Conservation (phyloP, 2,888 invertebrate genomes). For the Tuberolachnus salignus region DNA sequence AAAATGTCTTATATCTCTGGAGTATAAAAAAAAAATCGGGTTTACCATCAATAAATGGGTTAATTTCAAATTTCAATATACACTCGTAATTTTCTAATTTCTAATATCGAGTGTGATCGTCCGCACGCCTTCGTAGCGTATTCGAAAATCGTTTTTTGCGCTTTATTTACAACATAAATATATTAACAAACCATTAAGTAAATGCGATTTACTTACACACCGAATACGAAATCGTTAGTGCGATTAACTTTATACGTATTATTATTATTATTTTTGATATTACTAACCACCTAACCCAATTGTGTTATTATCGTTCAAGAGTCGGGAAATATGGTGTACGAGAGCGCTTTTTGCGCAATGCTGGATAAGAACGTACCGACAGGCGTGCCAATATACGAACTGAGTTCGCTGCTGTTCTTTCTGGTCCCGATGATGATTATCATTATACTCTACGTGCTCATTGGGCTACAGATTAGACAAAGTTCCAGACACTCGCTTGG, state of each 20-base stretch:
- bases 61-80: too few species aligned
- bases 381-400: constrained; percentile 75
- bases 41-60: too few species aligned
- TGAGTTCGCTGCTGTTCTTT: constrained; percentile 84
- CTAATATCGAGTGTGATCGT: too few species aligned
- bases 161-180: not conserved
- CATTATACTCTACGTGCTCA: constrained; percentile 77
- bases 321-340: constrained; percentile 66
- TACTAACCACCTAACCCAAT: not conserved
- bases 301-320: constrained; percentile 61
- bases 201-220: not conserved
- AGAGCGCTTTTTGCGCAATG: constrained; percentile 83
- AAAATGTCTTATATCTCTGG: too few species aligned
- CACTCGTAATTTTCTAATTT: too few species aligned
- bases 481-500: constrained; percentile 64
- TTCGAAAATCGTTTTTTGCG: not conserved
- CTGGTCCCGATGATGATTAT: constrained; percentile 75
- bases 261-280: too few species aligned
- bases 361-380: constrained; percentile 67
- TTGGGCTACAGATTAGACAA: constrained; percentile 74
- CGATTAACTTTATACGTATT: too few species aligned
- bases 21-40: too few species aligned
- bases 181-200: not conserved
- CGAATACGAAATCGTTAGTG: too few species aligned
- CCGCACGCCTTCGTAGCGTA: too few species aligned